Evolutionary conservation across 2,888 invertebrate species (phyloP).

Genomic region (Eurytoma adleriae): DNA sequence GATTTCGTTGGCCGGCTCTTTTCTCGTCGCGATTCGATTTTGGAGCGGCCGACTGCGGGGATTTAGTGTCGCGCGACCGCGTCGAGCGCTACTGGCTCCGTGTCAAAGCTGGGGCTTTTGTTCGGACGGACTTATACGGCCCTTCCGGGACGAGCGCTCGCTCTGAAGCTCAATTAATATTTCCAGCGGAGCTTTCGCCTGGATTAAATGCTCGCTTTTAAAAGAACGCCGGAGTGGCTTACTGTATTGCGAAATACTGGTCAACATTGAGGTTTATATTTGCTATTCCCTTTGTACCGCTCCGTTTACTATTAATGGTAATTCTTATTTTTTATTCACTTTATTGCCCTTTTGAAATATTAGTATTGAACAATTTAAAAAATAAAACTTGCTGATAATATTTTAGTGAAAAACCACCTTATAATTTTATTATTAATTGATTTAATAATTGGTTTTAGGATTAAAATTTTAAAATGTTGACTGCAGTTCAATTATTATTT

Average conservation of each 20-base stretch:
- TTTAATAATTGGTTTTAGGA: too few species aligned
- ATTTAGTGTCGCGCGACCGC: not conserved
- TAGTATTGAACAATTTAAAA: too few species aligned
- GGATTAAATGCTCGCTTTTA: conserved; percentile 27
- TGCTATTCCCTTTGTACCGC: not conserved
- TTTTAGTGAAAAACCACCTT: too few species aligned
- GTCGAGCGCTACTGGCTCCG: not conserved
- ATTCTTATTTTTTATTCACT: not conserved
- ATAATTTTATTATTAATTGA: too few species aligned
- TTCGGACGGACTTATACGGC: conserved; percentile 5
- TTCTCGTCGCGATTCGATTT: conserved; percentile 4
- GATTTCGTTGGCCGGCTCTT: not conserved
- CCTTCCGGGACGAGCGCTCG: not conserved
- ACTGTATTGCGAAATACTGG: conserved; percentile 11
- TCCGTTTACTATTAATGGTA: not conserved
- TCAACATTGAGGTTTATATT: conserved; percentile 13
- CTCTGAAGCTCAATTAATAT: conserved; percentile 38
- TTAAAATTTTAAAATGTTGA: too few species aligned
- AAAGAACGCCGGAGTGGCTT: conserved; percentile 4
- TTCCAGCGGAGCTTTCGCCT: conserved; percentile 8
- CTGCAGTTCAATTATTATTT: too few species aligned
- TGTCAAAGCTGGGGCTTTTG: conserved; percentile 38
- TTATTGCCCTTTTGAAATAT: not conserved
- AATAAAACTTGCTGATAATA: too few species aligned
- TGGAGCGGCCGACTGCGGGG: not conserved